These are phyloP conservation scores for Nannobrachium achirus DNA, from an alignment of 2,113 vertebrate genomes.

Conservation along the genomic window DNA sequence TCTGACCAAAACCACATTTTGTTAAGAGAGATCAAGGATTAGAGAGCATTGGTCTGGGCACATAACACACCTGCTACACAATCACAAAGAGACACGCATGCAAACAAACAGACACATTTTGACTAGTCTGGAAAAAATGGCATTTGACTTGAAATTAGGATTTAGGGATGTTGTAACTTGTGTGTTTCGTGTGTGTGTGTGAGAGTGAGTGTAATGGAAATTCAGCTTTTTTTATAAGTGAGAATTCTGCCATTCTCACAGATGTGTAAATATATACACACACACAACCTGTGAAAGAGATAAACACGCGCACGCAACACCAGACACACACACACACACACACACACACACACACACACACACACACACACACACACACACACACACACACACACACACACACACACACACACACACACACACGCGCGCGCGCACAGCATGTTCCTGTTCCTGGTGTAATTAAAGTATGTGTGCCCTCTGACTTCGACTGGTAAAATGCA, in stretches of 20 bases:
- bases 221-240: constrained; percentile 11
- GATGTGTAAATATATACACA: constrained; percentile 29
- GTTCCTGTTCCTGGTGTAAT: constrained; percentile 76
- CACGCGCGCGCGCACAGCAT: constrained; percentile 20
- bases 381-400: not conserved
- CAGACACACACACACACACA: no score
- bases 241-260: constrained; percentile 15
- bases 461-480: constrained; percentile 57
- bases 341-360: constrained; percentile 16
- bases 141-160: constrained; percentile 19
- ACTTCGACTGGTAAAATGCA: constrained; percentile 50
- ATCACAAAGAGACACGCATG: constrained; percentile 8
- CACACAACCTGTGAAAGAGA: constrained; percentile 20
- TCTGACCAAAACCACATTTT: no score
- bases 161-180: not conserved
- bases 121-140: not conserved
- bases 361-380: constrained; percentile 14
- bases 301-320: constrained; percentile 33
- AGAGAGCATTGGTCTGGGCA: constrained; percentile 25
- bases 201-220: constrained; percentile 8
- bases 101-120: not conserved
- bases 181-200: not conserved
- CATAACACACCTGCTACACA: constrained; percentile 39
- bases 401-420: constrained; percentile 7
- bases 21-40: constrained; percentile 38